These are phyloP conservation scores for Grantiella picta DNA, from an alignment of 2,113 vertebrate genomes.

Conservation along the genomic window DNA sequence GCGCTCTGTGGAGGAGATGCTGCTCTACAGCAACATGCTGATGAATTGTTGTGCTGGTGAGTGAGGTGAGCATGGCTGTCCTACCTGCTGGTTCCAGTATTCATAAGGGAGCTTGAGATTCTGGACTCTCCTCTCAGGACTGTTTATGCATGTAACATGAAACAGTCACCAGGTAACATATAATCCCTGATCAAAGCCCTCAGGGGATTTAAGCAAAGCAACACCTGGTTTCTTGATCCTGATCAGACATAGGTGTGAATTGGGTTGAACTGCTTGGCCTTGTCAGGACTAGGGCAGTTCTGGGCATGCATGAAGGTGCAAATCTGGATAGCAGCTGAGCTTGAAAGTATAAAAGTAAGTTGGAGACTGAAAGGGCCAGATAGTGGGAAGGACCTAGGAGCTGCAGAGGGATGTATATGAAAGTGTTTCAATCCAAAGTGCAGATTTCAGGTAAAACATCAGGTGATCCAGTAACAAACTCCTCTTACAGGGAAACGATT, in stretches of 20 bases:
- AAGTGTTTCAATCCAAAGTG: background rate
- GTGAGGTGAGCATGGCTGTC: background rate
- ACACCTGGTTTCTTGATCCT: slow-evolving; percentile 32
- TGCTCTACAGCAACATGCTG: background rate
- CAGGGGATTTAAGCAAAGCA: background rate
- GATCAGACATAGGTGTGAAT: slow-evolving; percentile 53
- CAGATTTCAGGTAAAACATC: background rate
- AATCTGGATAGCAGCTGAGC: background rate
- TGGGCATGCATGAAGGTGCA: slow-evolving; percentile 24
- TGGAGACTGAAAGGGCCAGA: background rate
- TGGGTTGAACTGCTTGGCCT: slow-evolving; percentile 40
- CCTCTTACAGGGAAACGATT: background rate
- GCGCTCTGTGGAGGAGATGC: background rate
- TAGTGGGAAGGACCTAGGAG: background rate
- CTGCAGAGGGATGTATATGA: background rate
- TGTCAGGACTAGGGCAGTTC: slow-evolving; percentile 43
- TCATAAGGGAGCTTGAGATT: background rate
- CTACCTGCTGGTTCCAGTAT: background rate
- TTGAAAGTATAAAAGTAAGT: background rate
- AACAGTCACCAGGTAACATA: slow-evolving; percentile 51
- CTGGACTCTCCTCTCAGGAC: slow-evolving; percentile 26
- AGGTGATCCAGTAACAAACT: background rate
- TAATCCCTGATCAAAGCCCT: slow-evolving; percentile 28
- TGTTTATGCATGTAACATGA: slow-evolving; percentile 38
- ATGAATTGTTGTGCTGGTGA: background rate